Base-by-base conservation (phyloP, 2,797 vertebrate species). In the Benthosema pterotum region DNA sequence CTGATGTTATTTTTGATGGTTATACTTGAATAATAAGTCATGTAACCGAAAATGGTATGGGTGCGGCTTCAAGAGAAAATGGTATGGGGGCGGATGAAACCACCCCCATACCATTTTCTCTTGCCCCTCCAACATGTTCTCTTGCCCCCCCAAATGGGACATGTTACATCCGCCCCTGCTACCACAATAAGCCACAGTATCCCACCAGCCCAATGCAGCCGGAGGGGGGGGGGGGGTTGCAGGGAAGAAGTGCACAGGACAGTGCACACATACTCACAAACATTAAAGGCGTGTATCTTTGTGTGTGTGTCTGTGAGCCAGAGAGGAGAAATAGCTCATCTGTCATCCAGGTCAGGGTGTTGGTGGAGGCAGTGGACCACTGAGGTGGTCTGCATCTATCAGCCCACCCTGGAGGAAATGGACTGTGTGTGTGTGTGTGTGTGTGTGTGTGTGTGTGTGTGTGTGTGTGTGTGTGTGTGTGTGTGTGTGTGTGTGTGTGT, bases 301-400 rank as follows among this genome's bases (percentile, higher is more conserved):
- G 49, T 13, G 49, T 12, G 51, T 6, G 43, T n/a, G 13, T 12
- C 13, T 46, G 43, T 14, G 57, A 49, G 47, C 28, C 38, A 50
- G 19, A 61, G 48, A 50, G 63, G 28, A 58, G 71, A 61, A 74
- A 82, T 74, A 76, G 65, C 78, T 83, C 69, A 45, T 63, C 60
- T 83, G 54, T 77, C 19, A 63, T 72, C 47, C 48, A 55, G 72
- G 48, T 74, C 53, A 56, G 13, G 66, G 53, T 68, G 22, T 65
- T 22, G 22, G n/a, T n/a, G n/a, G n/a, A n/a, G 11, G 56, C 53
- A 47, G 57, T 46, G 66, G 42, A 43, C 52, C 17, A 16, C 6
- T 3, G 60, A 69, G 74, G 70, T 69, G 49, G 56, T 63, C 57
- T 47, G 58, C 70, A 57, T 67, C 60, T 50, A 18, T 63, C 61